Base-by-base conservation (phyloP, 2,113 vertebrate genomes). In the Zonotrichia leucophrys region DNA sequence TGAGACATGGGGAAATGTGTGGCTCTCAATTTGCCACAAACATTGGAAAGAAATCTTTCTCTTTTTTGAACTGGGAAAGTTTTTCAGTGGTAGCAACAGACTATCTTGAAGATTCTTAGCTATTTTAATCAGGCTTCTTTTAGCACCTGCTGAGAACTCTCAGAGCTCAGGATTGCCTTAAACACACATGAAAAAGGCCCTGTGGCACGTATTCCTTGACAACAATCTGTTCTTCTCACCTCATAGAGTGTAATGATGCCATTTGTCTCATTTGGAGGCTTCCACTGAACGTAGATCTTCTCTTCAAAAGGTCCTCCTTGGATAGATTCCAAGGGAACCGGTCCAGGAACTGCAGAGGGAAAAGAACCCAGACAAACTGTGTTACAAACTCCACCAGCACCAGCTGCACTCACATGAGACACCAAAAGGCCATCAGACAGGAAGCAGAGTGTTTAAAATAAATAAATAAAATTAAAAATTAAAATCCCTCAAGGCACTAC, bases 221-320 rank as follows among this genome's bases (percentile, higher is more conserved):
- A 89, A 76, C 83, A 96, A 91, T 94, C 87, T 93, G 83, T 85
- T 83, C 69, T 60, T 42, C 97, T 98, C 96, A 99, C 99, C 99
- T 99, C 99, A 67, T 99, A 99, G 44, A 99, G 98, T 3, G 99
- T 99, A 98, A 99, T 99, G 97, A 99, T 98, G 10, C 99, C 99
- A 52, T 99, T 99, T 95, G 99, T 99, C 97, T 99, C 99, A 47
- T 99, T 99, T 84, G 99, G 99, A 95, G 99, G 98, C 95, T 99
- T 99, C 99, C 99, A 99, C 95, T 99, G 99, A 96, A 99, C 98
- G 84, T 99, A 99, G 97, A 99, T 99, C 98, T 99, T 99, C 97
- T 99, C 99, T 79, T 99, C 99, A 70, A 99, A 99, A 24, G 99
- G 98, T 4, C 99, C 98, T 30, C 99, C 99, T 97, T 99, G 99